Evolutionary conservation across 1,140 invertebrate genomes (phyloP).

Genomic region (Lasioglossum albipes): DNA sequence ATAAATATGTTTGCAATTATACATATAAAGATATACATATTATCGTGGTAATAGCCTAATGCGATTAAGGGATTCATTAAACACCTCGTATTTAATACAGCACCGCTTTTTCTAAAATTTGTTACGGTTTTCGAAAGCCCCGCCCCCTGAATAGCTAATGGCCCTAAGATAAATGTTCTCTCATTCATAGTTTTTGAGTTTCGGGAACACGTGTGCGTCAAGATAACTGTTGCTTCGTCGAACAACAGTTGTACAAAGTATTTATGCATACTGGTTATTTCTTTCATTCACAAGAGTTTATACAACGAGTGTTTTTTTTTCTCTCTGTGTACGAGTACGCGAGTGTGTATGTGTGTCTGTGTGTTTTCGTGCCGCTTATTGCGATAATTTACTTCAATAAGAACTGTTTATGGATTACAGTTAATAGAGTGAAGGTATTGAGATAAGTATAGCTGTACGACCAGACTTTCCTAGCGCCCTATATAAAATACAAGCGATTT

Average conservation of each 20-base stretch:
- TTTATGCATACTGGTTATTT: neutral
- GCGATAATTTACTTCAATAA: neutral
- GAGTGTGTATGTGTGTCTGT: neutral
- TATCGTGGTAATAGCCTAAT: slow-evolving; percentile 18
- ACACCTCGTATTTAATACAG: neutral
- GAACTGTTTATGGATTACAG: neutral
- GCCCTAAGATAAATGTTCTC: neutral
- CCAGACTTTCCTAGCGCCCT: neutral
- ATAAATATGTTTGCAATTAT: slow-evolving; percentile 8
- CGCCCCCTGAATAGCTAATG: neutral
- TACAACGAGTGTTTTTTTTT: neutral
- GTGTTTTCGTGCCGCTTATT: neutral
- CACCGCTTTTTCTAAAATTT: slow-evolving; percentile 4
- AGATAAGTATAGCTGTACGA: neutral
- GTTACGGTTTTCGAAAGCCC: neutral
- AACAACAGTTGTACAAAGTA: neutral
- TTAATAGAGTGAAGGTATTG: neutral
- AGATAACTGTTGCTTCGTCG: neutral
- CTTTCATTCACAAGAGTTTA: neutral
- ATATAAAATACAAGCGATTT: neutral
- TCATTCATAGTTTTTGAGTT: neutral
- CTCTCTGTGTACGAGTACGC: neutral
- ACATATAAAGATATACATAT: neutral
- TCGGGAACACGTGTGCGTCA: neutral
- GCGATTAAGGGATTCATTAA: neutral